Base-by-base conservation (phyloP, 1,140 invertebrate species). In the Gryon sp. region DNA sequence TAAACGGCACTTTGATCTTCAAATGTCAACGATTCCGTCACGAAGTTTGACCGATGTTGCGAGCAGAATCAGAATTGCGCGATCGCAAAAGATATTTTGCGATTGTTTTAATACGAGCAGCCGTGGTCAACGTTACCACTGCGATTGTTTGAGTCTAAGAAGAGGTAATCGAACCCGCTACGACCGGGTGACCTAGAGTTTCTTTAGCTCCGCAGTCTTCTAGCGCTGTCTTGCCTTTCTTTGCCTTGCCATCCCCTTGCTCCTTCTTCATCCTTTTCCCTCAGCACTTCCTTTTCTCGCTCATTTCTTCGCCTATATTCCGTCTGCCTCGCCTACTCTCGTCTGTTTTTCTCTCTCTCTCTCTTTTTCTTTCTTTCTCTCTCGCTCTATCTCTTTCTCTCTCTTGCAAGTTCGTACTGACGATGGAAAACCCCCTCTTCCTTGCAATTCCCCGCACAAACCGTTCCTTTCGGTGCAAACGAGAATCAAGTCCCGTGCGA, bases 111-210 rank as follows among this genome's bases (percentile, higher is more conserved):
- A 53, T 34, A 15, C 69, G 52, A 34, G 62, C 63, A 63, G 53
- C 15, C 45, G 34, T 30, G 65, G 65, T 68, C 65, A 69, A 48
- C 45, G 36, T 36, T 48, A 30, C 36, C 52, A 32, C 26, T 26
- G 28, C 14, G 50, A 59, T 69, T 79, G 74, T 79, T 77, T 55
- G 40, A 24, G 38, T 62, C 7, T n/a, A 12, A 2, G 60, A 66
- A 70, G 62, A 80, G 78, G 78, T 79, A 75, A 76, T 76, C 70
- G 78, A 80, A 81, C 80, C 38, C 74, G 48, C 65, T 52, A 65
- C 78, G 79, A 80, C 80, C 79, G 80, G 80, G 76, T 83, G 80
- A 83, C 79, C 80, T 74, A 82, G 82, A 83, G 80, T 79, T 82
- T 82, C 76, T 72, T 78, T 34, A 40, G 69, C 68, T 62, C 36